Evolutionary conservation across 1,140 invertebrate genomes (phyloP), one percentile per base, ranked within the genome.

Genomic region (Steinernema khuongi): DNA sequence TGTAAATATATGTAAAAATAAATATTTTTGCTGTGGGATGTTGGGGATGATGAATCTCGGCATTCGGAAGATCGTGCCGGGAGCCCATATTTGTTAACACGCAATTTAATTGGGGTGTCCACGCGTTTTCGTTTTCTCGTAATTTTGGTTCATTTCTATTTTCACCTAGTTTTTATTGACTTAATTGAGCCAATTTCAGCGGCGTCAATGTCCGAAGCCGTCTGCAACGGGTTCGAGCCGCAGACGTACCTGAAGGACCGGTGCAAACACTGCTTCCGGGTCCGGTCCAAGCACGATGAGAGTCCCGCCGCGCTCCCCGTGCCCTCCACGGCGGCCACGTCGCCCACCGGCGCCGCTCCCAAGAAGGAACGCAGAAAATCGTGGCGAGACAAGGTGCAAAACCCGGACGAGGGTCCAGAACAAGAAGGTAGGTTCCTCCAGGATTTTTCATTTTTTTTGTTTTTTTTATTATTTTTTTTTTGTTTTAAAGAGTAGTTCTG

Each of bases 141-240:
- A 60, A 60, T 60, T 60, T 22, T n/a, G 7, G 4, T 22, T 60
- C 26, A n/a, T 60, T 60, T 7, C 50, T 60, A 22, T 60, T 60
- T 60, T 14, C 50, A 41, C 36, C n/a, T n/a, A 41, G n/a, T n/a
- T 41, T 7, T 26, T n/a, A 14, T n/a, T 17, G 26, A 7, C 50
- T 7, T 17, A 60, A 17, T 60, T 22, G 22, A 60, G 26, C 50
- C 4, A 60, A n/a, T 60, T 60, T 14, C 50, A 60, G 50, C 50
- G 50, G 50, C 50, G 50, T 67, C 74, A 67, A 77, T 77, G 76
- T 43, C 77, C 31, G 76, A 77, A 60, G 26, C 50, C 43, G 66
- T 77, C 26, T 84, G 82, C 70, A 76, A 68, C 18, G 81, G 78
- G 17, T 84, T 84, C 74, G 82, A 84, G 70, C 83, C 82, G 67